Evolutionary conservation across 2,113 vertebrate species (phyloP).

Genomic region (Paramisgurnus dabryanus): DNA sequence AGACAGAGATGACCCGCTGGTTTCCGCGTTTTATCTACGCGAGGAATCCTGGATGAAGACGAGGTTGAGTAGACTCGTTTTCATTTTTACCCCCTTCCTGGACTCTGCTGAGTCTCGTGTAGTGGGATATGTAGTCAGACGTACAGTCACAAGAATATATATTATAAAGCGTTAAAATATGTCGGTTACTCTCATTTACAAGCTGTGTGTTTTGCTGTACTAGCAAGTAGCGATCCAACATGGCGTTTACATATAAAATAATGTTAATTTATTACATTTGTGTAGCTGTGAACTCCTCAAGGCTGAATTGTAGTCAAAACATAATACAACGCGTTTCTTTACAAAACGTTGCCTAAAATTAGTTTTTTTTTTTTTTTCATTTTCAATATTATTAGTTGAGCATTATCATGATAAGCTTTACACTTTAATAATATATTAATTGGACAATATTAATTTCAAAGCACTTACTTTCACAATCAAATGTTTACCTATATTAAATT

Average conservation of each 20-base stretch:
- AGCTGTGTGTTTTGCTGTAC: slow-evolving; percentile 13
- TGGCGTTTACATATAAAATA: slow-evolving; percentile 42
- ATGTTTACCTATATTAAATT: not conserved
- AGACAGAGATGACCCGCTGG: not conserved
- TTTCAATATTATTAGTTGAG: too few species aligned
- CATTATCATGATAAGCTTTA: too few species aligned
- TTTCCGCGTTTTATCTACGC: slow-evolving; percentile 44
- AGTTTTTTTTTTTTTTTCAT: too few species aligned
- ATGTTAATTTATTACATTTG: not conserved
- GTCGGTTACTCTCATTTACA: not conserved
- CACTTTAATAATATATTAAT: too few species aligned
- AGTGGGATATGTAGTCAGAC: not conserved
- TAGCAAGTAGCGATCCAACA: slow-evolving; percentile 27
- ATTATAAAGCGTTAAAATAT: not conserved
- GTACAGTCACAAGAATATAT: too few species aligned
- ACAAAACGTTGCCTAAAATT: too few species aligned
- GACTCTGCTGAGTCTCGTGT: not conserved
- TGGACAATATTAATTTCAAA: too few species aligned
- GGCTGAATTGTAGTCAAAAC: not conserved
- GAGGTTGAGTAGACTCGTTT: slow-evolving; percentile 65
- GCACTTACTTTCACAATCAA: too few species aligned
- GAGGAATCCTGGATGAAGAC: slow-evolving; percentile 54
- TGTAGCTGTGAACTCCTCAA: not conserved
- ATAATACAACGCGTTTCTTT: not conserved
- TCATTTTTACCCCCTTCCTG: slow-evolving; percentile 49